Percentiles rank a stretch among this genome's conserved stretches.
phyloP scores from a whole-genome alignment of 2,888 invertebrate species.

The Eledone cirrhosa region DNA sequence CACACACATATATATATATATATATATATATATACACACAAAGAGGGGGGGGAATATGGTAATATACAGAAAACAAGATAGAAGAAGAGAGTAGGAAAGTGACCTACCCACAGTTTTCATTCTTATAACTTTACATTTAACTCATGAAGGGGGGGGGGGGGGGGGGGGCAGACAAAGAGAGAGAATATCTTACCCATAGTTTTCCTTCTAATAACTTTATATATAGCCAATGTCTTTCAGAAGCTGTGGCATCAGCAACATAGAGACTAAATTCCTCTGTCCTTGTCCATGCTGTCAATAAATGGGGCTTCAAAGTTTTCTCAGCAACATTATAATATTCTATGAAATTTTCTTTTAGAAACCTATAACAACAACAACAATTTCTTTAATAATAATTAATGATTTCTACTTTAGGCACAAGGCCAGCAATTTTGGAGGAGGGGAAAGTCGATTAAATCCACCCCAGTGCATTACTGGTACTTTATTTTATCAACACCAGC shows the following conservation, averaged over 20 bases:
- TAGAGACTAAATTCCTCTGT: slow-evolving; percentile 42
- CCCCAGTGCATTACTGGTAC: no score
- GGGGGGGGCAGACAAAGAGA: neutral
- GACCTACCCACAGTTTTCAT: neutral
- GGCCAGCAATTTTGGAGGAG: no score
- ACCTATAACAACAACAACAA: slow-evolving; percentile 45
- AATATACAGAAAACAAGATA: neutral
- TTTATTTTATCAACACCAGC: no score
- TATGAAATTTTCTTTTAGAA: slow-evolving; percentile 61
- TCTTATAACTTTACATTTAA: no score
- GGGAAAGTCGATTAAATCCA: no score
- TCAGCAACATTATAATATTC: slow-evolving; percentile 50
- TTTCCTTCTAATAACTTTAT: slow-evolving; percentile 25
- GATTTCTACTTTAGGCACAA: no score
- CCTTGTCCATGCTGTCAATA: slow-evolving; percentile 47
- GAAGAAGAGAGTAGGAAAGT: neutral
- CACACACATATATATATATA: no score
- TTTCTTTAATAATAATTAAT: no score
- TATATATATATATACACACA: no score
- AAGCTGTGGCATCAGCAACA: slow-evolving; percentile 50
- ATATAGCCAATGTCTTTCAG: slow-evolving; percentile 45
- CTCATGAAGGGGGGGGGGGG: no score
- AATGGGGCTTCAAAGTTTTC: slow-evolving; percentile 56
- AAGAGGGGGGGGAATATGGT: neutral
- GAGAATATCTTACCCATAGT: slow-evolving; percentile 4